These are phyloP conservation scores for Chelonia mydas DNA, from an alignment of 2,797 vertebrate genomes.

Conservation along the genomic window DNA sequence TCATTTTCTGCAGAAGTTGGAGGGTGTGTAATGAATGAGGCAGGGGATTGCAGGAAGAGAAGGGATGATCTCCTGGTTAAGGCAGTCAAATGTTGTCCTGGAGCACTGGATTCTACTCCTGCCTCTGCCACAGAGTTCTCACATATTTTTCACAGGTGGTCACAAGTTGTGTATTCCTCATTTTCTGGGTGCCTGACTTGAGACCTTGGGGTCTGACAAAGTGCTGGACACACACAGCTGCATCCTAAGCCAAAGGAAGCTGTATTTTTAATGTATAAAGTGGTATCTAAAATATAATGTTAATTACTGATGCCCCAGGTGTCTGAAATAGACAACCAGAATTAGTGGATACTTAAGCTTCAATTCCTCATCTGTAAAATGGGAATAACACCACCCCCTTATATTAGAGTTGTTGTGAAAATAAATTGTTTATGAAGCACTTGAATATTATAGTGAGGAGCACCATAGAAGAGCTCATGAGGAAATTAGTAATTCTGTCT, in stretches of 20 bases:
- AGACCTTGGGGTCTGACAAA: background rate
- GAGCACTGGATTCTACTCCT: background rate
- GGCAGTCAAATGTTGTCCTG: background rate
- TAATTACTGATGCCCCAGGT: background rate
- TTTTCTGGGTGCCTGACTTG: background rate
- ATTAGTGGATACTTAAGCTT: background rate
- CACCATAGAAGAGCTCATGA: background rate
- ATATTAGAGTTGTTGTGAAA: accelerated
- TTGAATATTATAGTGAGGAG: accelerated
- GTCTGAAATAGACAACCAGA: background rate
- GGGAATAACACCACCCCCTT: background rate
- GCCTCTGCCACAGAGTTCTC: background rate
- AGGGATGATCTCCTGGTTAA: background rate
- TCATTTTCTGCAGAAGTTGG: background rate
- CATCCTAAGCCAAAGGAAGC: background rate
- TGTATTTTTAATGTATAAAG: background rate
- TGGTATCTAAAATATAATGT: background rate
- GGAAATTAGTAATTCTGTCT: background rate
- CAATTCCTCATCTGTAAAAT: background rate
- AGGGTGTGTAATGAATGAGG: background rate
- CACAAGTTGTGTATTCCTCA: background rate
- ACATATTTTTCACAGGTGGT: background rate
- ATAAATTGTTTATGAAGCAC: background rate
- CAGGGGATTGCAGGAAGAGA: background rate
- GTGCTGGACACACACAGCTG: background rate